Base-by-base conservation (phyloP, 2,888 invertebrate genomes). In the Aricia artaxerxes region DNA sequence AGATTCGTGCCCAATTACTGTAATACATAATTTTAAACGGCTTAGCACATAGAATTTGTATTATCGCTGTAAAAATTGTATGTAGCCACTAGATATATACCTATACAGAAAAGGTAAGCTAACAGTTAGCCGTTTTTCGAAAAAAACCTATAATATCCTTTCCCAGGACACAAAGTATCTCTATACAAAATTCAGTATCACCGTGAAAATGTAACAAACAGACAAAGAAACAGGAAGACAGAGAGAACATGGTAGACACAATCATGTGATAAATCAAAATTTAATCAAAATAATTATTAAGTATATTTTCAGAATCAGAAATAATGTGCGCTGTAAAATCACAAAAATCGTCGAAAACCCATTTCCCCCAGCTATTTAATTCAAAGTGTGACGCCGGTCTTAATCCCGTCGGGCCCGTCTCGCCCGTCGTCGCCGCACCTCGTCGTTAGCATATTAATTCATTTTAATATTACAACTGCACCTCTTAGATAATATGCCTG, bases 391-490 rank as follows among this genome's bases (percentile, higher is more conserved):
- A 57, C 73, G 40, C 78, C 73, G 79, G 77, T 75, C 81, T 80
- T 81, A 81, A 82, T 84, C 83, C 84, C 85, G 77, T 75, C 79
- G 81, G 84, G 80, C 80, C 83, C 81, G 82, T 84, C 80, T 83
- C 81, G 82, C 85, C 82, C 82, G 84, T 85, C 83, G 85, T 84
- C 79, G 80, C 79, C 79, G 80, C 80, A 79, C 81, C 79, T 61
- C 82, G 53, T 83, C 83, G 84, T 85, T 85, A 84, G 82, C 84
- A 85, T 85, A 81, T 85, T 84, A 84, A 85, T 85, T 85, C 84
- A 84, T 84, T 84, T 83, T 83, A 83, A 84, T 84, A 83, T 81
- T 82, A 81, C 81, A 78, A 80, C 79, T 80, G 82, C 77, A 79
- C 78, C 35, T 64, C 72, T 72, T 77, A 72, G 6, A 60, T 69